Percentiles rank a stretch among this genome's conserved stretches.
These are phyloP conservation scores for Drosophila hawaiiensis DNA, from an alignment of 2,888 invertebrate genomes.

Conservation along the genomic window DNA sequence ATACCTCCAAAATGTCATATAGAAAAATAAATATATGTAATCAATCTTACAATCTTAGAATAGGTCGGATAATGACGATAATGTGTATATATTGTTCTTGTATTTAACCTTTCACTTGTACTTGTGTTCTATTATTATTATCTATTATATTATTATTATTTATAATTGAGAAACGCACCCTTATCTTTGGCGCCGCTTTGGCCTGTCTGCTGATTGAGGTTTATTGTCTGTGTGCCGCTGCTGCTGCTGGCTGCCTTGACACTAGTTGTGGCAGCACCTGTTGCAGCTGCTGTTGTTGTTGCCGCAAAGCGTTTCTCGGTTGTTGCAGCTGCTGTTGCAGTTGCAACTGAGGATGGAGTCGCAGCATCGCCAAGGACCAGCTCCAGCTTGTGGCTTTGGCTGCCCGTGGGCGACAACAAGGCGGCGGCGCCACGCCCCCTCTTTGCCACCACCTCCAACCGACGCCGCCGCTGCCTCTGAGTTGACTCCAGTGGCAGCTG, in stretches of 20 bases:
- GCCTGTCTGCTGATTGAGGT: slow-evolving; percentile 43
- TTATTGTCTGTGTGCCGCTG: slow-evolving; percentile 35
- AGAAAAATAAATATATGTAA: not conserved
- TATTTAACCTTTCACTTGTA: not conserved
- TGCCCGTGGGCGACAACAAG: slow-evolving; percentile 60
- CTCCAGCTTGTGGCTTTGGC: slow-evolving; percentile 71
- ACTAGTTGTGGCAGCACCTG: slow-evolving; percentile 17
- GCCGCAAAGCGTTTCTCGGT: slow-evolving; percentile 59
- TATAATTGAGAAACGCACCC: slow-evolving; percentile 62
- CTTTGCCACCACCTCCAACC: not conserved
- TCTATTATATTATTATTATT: not conserved
- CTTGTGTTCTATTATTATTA: not conserved
- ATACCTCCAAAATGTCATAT: not conserved
- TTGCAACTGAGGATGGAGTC: slow-evolving; percentile 37
- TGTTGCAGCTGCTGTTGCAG: slow-evolving; percentile 34
- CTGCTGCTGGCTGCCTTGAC: slow-evolving; percentile 45
- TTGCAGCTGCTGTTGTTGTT: slow-evolving; percentile 21
- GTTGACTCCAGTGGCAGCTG: slow-evolving; percentile 78
- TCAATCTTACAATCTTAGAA: not conserved
- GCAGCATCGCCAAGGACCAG: slow-evolving; percentile 55
- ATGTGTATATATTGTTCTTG: not conserved
- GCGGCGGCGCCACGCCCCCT: not conserved
- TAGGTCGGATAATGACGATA: not conserved
- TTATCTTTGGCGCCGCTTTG: slow-evolving; percentile 81
- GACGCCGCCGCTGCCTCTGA: not conserved